Evolutionary conservation across 1,140 invertebrate genomes (phyloP), one percentile per base, ranked within the genome.

Genomic region (Drosophila parvula): DNA sequence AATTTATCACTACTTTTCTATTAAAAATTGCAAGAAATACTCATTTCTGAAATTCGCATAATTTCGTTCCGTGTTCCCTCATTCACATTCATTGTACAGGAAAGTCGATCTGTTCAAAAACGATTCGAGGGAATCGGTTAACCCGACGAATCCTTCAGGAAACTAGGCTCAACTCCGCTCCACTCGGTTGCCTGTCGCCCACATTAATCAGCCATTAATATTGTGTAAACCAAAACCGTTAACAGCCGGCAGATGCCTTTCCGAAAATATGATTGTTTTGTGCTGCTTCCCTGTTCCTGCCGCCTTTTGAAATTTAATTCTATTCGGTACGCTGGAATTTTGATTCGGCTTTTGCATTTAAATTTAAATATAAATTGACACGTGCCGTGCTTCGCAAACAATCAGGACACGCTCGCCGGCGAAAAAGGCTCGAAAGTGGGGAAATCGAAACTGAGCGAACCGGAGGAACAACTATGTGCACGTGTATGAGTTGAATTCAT

Each of bases 331-430:
- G 60, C 79, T 32, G 63, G 63, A 51, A 45, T 79, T 88, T 56
- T 86, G 83, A 88, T 82, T 76, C 45, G 59, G 59, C 70, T 74
- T 81, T 86, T 83, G 79, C 76, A 86, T 86, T 86, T 83, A 88
- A 88, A 88, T 86, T 86, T 88, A 86, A 78, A 86, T 86, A 88
- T 86, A 86, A 86, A 88, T 86, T 86, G 83, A 74, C 83, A 88
- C 83, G 83, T 86, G 83, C 79, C 83, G 32, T 51, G 45, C 51
- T 45, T 56, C 12, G 45, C 74, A 78, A 78, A 70, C 75, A 78
- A 78, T 50, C 65, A 60, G 57, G 56, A 43, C 41, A 60, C 62
- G 56, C 65, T 70, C 44, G 34, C 45, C 40, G 30, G 60, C 64
- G 64, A 82, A 78, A 81, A 69, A 67, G 65, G 65, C 44, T 65